phyloP scores from a whole-genome alignment of 2,113 vertebrate species.

The Excalfactoria chinensis region DNA sequence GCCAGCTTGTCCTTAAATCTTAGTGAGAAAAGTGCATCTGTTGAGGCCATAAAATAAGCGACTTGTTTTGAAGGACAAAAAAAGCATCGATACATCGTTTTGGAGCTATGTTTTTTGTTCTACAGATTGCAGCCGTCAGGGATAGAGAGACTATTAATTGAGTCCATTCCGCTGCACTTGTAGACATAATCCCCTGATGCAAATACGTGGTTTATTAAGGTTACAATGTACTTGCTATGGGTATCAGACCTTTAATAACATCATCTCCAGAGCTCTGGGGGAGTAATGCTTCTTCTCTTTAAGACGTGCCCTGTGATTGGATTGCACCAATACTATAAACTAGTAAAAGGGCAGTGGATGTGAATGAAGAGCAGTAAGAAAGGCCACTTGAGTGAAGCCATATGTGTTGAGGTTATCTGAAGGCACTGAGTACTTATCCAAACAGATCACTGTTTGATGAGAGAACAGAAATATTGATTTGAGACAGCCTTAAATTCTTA shows the following conservation, averaged over 20 bases:
- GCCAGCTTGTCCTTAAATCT: conserved; percentile 58
- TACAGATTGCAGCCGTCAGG: conserved; percentile 8
- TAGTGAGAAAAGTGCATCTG: conserved; percentile 12
- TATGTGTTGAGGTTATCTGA: background rate
- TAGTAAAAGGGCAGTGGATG: background rate
- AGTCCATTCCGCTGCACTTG: conserved; percentile 8
- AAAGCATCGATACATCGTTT: conserved; percentile 7
- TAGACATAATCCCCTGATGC: conserved; percentile 40
- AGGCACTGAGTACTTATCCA: background rate
- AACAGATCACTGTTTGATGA: background rate
- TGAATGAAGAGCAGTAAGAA: background rate
- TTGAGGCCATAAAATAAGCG: conserved; percentile 34
- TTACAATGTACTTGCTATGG: background rate
- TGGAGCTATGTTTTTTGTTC: conserved; percentile 6
- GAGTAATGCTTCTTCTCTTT: background rate
- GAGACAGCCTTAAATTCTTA: background rate
- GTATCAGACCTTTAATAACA: conserved; percentile 40
- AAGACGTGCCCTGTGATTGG: background rate
- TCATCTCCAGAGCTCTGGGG: background rate
- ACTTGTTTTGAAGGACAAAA: conserved; percentile 44
- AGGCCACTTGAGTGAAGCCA: background rate
- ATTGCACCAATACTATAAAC: background rate
- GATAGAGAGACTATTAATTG: conserved; percentile 17
- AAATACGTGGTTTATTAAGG: conserved; percentile 55
- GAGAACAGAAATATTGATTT: background rate